Conservation (phyloP, 2,113 vertebrate species). For the Prionailurus viverrinus region DNA sequence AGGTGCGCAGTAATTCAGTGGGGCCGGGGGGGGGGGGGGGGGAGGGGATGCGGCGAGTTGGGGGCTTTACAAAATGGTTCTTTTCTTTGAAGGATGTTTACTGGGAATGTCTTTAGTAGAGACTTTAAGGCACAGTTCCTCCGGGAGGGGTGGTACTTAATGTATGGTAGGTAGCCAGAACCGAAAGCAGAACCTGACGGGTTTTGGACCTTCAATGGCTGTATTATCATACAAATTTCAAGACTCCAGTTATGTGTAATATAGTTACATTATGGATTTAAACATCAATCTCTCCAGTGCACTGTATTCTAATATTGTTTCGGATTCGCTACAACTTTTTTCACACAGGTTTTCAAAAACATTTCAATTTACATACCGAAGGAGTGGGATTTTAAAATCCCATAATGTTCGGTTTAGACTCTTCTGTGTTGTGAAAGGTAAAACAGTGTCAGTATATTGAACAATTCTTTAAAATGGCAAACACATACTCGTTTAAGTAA, state of each 20-base stretch:
- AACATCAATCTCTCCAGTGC: not conserved
- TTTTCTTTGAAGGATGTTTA: not conserved
- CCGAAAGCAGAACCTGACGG: not conserved
- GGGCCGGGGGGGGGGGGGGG: too few species aligned
- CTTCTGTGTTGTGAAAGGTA: not conserved
- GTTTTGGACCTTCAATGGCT: not conserved
- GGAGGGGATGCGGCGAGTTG: not conserved
- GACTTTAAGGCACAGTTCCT: fast-evolving
- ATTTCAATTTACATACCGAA: not conserved
- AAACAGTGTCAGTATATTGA: not conserved
- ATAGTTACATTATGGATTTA: not conserved
- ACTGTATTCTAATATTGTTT: not conserved
- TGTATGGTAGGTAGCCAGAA: not conserved
- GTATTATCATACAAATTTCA: not conserved
- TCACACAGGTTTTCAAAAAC: not conserved
- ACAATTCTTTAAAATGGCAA: not conserved
- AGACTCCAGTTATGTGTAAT: not conserved
- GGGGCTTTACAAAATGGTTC: not conserved
- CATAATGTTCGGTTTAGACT: not conserved
- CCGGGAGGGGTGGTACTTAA: not conserved
- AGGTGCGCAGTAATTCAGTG: not conserved
- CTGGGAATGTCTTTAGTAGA: not conserved
- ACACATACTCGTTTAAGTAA: not conserved
- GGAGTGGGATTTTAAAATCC: not conserved
- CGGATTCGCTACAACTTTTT: not conserved